Evolutionary conservation across 2,113 vertebrate genomes (phyloP).

Genomic region (Solea senegalensis): DNA sequence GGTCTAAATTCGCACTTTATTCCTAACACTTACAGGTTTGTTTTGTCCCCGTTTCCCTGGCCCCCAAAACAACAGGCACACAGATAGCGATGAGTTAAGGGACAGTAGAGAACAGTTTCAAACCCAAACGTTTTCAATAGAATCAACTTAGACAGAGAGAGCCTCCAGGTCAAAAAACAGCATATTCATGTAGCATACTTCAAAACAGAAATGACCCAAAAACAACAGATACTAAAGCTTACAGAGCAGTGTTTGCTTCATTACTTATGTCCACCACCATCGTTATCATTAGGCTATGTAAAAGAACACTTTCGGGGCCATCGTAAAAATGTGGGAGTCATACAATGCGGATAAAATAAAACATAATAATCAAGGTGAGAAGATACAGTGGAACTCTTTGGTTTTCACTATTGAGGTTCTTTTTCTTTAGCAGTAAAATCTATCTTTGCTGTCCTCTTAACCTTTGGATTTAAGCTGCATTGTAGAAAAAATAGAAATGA

Average conservation of each 20-base stretch:
- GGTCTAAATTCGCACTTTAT: conserved; percentile 82
- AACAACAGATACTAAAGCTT: conserved; percentile 52
- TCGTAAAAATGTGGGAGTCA: conserved; percentile 59
- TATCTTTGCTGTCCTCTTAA: conserved; percentile 79
- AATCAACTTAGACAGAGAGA: conserved; percentile 74
- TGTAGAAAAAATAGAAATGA: conserved; percentile 77
- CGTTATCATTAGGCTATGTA: conserved; percentile 49
- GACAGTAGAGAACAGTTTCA: conserved; percentile 76
- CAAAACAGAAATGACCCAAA: conserved; percentile 62
- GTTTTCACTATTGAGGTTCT: conserved; percentile 85
- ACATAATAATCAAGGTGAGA: conserved; percentile 58
- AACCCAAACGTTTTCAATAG: conserved; percentile 75
- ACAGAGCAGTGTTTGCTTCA: conserved; percentile 59
- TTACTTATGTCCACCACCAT: conserved; percentile 38
- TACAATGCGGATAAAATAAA: conserved; percentile 54
- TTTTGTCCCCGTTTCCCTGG: conserved; percentile 64
- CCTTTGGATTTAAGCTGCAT: conserved; percentile 87
- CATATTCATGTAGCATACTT: conserved; percentile 57
- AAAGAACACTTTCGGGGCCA: conserved; percentile 65
- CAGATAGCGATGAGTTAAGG: conserved; percentile 81
- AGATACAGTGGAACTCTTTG: conserved; percentile 82
- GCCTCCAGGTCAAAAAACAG: conserved; percentile 71
- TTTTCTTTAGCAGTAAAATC: conserved; percentile 77
- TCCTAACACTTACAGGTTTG: conserved; percentile 81
- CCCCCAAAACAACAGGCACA: conserved; percentile 82